Conservation (phyloP, 2,888 invertebrate species). For the Trissonchulus latispiculum region DNA sequence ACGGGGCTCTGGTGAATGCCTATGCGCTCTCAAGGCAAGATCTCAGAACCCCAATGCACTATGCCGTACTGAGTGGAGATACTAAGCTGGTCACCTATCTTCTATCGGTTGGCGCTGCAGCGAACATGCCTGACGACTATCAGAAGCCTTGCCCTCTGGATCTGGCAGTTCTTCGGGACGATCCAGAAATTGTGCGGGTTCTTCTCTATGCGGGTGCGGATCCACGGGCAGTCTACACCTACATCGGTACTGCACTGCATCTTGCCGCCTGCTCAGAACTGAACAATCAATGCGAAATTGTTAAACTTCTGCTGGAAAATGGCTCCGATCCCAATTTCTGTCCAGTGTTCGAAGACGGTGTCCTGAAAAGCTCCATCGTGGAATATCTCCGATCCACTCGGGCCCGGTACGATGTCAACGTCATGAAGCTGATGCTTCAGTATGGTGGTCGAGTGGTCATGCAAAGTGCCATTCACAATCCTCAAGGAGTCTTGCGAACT, state of each 20-base stretch:
- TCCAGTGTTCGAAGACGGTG: constrained; percentile 18
- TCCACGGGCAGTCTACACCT: constrained; percentile 47
- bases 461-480: neutral
- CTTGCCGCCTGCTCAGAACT: constrained; percentile 44
- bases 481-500: constrained; percentile 13
- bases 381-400: constrained; percentile 21
- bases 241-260: constrained; percentile 46
- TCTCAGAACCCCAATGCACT: constrained; percentile 74
- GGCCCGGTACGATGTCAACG: neutral
- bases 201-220: constrained; percentile 48
- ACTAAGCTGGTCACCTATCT: constrained; percentile 62
- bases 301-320: constrained; percentile 27
- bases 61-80: constrained; percentile 68
- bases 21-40: constrained; percentile 75
- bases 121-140: constrained; percentile 56
- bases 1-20: constrained; percentile 75
- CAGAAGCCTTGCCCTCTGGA: constrained; percentile 70
- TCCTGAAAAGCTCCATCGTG: constrained; percentile 21
- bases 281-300: constrained; percentile 34
- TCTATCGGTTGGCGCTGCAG: constrained; percentile 67
- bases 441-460: constrained; percentile 21
- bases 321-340: constrained; percentile 37
- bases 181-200: constrained; percentile 36
- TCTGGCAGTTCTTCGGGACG: constrained; percentile 60
- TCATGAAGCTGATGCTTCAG: constrained; percentile 17